Percentiles rank a stretch among this genome's conserved stretches.
These are phyloP conservation scores for Phyllopteryx taeniolatus DNA, from an alignment of 2,113 vertebrate species.

Conservation along the genomic window DNA sequence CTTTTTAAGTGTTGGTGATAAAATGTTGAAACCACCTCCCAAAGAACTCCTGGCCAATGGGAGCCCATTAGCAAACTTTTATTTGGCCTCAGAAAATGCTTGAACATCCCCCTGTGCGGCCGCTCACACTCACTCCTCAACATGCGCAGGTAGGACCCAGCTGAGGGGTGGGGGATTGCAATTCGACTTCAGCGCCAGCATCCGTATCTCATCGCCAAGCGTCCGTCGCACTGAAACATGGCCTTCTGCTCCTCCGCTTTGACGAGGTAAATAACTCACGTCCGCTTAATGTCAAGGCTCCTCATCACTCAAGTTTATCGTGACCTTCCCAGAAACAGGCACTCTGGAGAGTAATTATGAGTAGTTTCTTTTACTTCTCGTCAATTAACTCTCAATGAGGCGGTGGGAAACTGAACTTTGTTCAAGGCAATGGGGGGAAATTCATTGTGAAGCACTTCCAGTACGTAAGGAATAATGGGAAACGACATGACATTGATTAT, in stretches of 20 bases:
- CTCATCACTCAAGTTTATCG: neutral
- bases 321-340: neutral
- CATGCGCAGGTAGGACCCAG: conserved; percentile 66
- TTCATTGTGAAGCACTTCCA: conserved; percentile 1
- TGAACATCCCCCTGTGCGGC: conserved; percentile 44
- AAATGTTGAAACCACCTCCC: conserved; percentile 68
- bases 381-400: neutral
- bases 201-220: conserved; percentile 11
- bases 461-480: conserved; percentile 18
- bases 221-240: conserved; percentile 51
- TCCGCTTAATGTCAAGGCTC: neutral
- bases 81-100: conserved; percentile 59
- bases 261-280: conserved; percentile 53
- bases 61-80: conserved; percentile 55
- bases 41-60: conserved; percentile 62
- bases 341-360: neutral
- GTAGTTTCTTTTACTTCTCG: neutral
- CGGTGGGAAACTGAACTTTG: neutral
- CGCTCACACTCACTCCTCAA: conserved; percentile 51
- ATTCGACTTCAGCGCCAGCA: conserved; percentile 31
- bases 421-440: neutral
- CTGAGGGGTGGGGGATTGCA: conserved; percentile 44
- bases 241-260: conserved; percentile 33
- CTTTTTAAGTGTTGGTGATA: conserved; percentile 70
- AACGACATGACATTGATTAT: conserved; percentile 33